Percentiles rank a stretch among this genome's conserved stretches.
phyloP scores from a whole-genome alignment of 2,113 vertebrate species.

The Macroglossus sobrinus region DNA sequence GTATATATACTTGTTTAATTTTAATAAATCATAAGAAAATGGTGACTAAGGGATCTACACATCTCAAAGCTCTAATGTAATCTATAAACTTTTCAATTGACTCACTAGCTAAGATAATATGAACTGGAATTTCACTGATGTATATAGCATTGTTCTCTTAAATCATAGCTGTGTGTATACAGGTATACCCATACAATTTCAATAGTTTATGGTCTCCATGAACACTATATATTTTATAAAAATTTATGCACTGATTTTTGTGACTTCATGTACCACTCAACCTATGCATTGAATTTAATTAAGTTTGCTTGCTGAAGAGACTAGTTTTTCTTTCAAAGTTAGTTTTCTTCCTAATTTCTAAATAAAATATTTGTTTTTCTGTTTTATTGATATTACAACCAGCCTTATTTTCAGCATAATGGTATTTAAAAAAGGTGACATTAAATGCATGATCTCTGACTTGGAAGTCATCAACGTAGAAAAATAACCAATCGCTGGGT shows the following conservation, averaged over 20 bases:
- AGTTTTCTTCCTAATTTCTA: constrained; percentile 34
- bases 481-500: not conserved
- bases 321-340: not conserved
- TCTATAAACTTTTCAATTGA: constrained; percentile 37
- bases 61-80: constrained; percentile 34
- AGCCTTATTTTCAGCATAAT: not conserved
- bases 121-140: constrained; percentile 29
- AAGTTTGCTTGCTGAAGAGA: constrained; percentile 19
- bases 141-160: not conserved
- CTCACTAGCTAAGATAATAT: constrained; percentile 10
- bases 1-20: constrained; percentile 20
- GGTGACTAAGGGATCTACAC: not conserved
- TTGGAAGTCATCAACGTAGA: not conserved
- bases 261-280: not conserved
- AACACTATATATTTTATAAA: not conserved
- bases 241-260: not conserved
- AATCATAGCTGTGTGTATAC: not conserved
- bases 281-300: constrained; percentile 8
- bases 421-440: not conserved
- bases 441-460: not conserved
- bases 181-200: not conserved
- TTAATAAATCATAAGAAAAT: constrained; percentile 48
- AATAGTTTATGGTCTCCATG: not conserved
- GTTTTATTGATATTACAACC: not conserved
- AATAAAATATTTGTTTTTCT: not conserved